phyloP scores from a whole-genome alignment of 2,113 vertebrate genomes.

The Terrapene triunguis region DNA sequence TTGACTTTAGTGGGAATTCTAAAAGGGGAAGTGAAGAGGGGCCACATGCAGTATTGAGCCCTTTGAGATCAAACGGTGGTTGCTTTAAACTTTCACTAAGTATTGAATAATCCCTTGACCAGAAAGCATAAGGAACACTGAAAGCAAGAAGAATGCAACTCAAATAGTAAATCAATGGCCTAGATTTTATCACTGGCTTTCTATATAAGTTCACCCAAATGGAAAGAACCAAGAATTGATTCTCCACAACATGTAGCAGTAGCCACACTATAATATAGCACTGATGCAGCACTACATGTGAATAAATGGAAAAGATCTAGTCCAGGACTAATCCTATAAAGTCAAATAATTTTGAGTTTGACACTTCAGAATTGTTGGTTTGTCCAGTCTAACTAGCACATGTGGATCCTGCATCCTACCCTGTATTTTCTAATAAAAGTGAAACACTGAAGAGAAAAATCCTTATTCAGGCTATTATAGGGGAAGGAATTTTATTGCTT shows the following conservation, averaged over 20 bases:
- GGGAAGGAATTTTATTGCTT: neutral
- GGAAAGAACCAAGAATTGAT: neutral
- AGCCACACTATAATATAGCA: neutral
- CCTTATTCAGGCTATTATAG: neutral
- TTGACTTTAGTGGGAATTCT: neutral
- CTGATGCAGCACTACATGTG: neutral
- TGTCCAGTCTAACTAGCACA: neutral
- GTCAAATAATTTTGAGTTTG: neutral
- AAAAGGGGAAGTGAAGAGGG: neutral
- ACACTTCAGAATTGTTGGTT: neutral
- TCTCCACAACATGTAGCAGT: neutral
- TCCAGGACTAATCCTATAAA: neutral
- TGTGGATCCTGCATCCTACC: neutral
- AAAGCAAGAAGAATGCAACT: slow-evolving; percentile 17
- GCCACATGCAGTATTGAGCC: neutral
- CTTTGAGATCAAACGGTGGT: neutral
- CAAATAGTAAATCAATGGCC: neutral
- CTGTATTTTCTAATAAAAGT: neutral
- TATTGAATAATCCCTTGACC: neutral
- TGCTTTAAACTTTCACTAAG: slow-evolving; percentile 31
- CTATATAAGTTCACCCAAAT: neutral
- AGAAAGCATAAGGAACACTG: slow-evolving; percentile 3
- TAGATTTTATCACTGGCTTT: slow-evolving; percentile 28
- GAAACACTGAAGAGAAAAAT: slow-evolving; percentile 20
- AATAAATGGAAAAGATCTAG: neutral